Base-by-base conservation (phyloP, 2,113 vertebrate species). In the Recurvirostra avosetta region DNA sequence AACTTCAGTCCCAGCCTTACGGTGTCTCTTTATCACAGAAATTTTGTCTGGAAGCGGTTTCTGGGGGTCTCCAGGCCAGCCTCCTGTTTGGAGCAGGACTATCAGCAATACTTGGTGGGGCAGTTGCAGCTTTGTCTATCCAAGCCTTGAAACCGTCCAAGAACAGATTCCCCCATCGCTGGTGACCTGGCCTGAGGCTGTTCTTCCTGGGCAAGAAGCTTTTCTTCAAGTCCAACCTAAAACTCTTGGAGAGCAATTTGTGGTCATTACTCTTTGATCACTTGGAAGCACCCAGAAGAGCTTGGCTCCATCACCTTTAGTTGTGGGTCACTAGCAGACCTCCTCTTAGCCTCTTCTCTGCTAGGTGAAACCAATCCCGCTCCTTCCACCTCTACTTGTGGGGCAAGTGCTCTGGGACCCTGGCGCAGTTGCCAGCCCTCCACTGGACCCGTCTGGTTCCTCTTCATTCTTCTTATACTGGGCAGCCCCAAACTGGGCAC, bases 111-210 rank as follows among this genome's bases (percentile, higher is more conserved):
- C 11, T 47, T 65, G 12, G 22, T 5, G 30, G 30, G 30, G 32
- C 61, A 66, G 36, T 1, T 79, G 34, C 41, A 71, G 76, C 41
- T 95, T 83, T 79, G 56, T 71, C 84, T 83, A 2, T 41, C 45
- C 30, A 49, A 61, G 36, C 30, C 53, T 68, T 68, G 40, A 68
- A 86, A 86, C 40, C 13, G 30, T 41, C 62, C 49, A 43, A 63
- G 25, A 49, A 76, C 3, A 49, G 15, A 34, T 76, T 53, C 9
- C 27, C 12, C 15, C 45, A 14, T 38, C 0, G 0, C 38, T 56
- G 38, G 16, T 22, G 68, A 45, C 70, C 32, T 74, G 50, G 15
- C 43, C 50, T 68, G 29, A 17, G 65, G 18, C 77, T 90, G n/a
- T 5, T n/a, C 72, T 71, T 83, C 32, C 32, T 45, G 38, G 18